Conservation (phyloP, 1,140 invertebrate genomes). For the Hypsibius dujardini region DNA sequence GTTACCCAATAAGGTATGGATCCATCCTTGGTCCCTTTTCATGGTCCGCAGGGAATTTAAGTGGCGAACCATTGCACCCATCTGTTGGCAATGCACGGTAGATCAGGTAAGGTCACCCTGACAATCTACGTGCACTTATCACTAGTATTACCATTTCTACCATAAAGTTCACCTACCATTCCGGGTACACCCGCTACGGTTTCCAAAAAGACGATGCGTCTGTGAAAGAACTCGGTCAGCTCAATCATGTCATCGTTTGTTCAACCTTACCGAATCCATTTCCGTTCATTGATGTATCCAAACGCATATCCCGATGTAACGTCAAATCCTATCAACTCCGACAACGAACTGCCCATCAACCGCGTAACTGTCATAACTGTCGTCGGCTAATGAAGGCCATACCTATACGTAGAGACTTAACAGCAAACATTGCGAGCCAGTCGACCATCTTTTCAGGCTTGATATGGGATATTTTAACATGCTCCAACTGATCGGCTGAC, state of each 20-base stretch:
- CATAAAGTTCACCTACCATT: constrained; percentile 20
- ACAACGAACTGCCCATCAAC: no score
- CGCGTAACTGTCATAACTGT: no score
- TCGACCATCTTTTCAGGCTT: not conserved
- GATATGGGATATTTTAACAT: not conserved
- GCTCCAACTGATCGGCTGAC: not conserved
- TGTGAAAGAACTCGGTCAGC: constrained; percentile 20
- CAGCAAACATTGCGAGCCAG: not conserved
- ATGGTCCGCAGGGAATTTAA: constrained; percentile 31
- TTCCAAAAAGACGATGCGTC: constrained; percentile 31
- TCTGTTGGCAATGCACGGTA: constrained; percentile 33
- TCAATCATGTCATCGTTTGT: constrained; percentile 13
- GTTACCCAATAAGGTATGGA: constrained; percentile 33
- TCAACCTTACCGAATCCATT: constrained; percentile 28
- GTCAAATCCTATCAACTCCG: constrained; percentile 25
- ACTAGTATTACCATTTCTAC: no score
- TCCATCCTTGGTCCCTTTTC: constrained; percentile 35
- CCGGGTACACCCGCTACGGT: constrained; percentile 31
- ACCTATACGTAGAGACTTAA: not conserved
- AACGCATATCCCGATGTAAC: constrained; percentile 28
- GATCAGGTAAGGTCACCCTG: constrained; percentile 24
- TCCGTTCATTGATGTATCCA: constrained; percentile 27
- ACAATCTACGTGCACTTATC: constrained; percentile 12
- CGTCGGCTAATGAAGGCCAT: not conserved
- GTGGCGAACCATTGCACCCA: constrained; percentile 35